Evolutionary conservation across 1,140 invertebrate species (phyloP).

Genomic region (Macrotrachela quadricornifera): DNA sequence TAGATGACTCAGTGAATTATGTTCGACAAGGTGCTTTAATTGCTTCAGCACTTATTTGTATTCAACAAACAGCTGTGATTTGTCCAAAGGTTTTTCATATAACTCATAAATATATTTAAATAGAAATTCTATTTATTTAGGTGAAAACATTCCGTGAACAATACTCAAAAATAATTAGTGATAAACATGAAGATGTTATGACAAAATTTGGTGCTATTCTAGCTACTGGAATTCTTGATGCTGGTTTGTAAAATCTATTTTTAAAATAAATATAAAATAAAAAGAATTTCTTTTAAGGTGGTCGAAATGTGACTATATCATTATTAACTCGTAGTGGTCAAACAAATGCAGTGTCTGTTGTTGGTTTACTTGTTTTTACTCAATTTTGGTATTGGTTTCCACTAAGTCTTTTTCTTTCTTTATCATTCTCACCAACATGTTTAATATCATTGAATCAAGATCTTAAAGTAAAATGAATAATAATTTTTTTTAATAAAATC

Average conservation of each 20-base stretch:
- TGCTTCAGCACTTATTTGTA: constrained; percentile 83
- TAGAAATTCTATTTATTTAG: no score
- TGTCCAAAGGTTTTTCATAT: no score
- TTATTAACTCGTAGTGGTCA: constrained; percentile 87
- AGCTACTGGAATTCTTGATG: constrained; percentile 77
- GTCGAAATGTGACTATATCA: constrained; percentile 82
- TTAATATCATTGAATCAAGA: constrained; percentile 80
- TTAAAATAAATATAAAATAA: no score
- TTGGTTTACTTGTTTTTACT: constrained; percentile 89
- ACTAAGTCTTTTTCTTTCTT: constrained; percentile 71
- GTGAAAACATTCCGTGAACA: constrained; percentile 11
- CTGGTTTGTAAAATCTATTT: no score
- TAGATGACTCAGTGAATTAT: constrained; percentile 94
- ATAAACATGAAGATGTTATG: constrained; percentile 99
- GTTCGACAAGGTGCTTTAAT: constrained; percentile 86
- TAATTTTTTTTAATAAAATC: no score
- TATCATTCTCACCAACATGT: constrained; percentile 87
- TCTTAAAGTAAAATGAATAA: no score
- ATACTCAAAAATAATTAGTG: constrained; percentile 51
- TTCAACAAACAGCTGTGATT: constrained; percentile 85
- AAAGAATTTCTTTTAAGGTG: no score
- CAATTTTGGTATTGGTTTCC: constrained; percentile 99
- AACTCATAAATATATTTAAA: no score
- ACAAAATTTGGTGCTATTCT: constrained; percentile 95
- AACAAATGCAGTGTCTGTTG: constrained; percentile 84